Percentiles rank a stretch among this genome's conserved stretches.
Evolutionary conservation across 2,888 invertebrate species (phyloP).

Genomic region (Melieria picta): DNA sequence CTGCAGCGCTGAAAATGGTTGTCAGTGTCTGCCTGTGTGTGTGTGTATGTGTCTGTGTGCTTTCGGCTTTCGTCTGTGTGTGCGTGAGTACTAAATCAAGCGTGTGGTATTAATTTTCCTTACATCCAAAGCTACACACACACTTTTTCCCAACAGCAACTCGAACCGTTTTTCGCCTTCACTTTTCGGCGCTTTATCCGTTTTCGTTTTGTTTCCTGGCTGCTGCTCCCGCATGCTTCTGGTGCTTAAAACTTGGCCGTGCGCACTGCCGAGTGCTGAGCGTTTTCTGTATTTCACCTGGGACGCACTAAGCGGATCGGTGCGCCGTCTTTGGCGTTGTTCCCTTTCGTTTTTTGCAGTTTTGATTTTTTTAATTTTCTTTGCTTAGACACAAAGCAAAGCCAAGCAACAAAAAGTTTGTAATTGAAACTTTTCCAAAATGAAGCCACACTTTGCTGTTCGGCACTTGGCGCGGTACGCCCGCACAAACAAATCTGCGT

Average conservation of each 20-base stretch:
- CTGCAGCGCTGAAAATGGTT: too few relatives aligned
- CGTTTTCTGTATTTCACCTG: constrained; percentile 2
- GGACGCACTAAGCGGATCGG: constrained; percentile 15
- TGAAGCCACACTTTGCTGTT: constrained; percentile 15
- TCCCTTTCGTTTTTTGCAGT: background rate
- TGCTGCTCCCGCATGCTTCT: too few relatives aligned
- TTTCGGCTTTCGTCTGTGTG: too few relatives aligned
- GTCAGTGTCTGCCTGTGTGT: too few relatives aligned
- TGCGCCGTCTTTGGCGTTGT: background rate
- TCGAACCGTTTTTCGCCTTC: background rate
- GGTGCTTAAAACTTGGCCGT: too few relatives aligned
- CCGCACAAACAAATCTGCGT: background rate
- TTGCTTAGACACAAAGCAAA: background rate
- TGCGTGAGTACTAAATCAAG: too few relatives aligned
- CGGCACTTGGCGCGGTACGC: too few relatives aligned
- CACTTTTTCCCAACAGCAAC: too few relatives aligned
- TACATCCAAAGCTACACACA: too few relatives aligned
- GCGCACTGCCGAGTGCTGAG: background rate
- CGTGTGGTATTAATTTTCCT: too few relatives aligned
- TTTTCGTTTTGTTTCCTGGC: background rate
- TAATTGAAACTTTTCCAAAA: constrained; percentile 24
- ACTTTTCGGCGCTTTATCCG: background rate
- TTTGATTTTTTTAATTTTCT: background rate
- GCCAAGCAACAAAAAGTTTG: constrained; percentile 8
- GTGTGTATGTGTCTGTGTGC: too few relatives aligned